phyloP scores from a whole-genome alignment of 1,140 invertebrate species.

The Megalonaias nervosa region DNA sequence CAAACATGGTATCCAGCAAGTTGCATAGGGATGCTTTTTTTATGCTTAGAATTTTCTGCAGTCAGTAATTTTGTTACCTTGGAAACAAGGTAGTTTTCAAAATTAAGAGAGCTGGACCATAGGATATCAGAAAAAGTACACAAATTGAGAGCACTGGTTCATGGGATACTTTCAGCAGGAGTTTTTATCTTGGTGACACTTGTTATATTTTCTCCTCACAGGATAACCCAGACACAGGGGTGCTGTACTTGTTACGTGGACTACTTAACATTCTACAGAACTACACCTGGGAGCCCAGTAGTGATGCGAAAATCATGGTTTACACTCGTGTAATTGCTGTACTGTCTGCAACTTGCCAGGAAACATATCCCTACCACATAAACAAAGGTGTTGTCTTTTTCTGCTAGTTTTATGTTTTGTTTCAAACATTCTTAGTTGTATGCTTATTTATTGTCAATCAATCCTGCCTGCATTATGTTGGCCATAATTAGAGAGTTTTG shows the following conservation, averaged over 20 bases:
- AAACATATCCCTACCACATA: conserved; percentile 86
- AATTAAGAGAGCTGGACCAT: background rate
- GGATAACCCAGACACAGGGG: conserved; percentile 89
- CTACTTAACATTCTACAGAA: conserved; percentile 83
- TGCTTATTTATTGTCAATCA: too few species aligned
- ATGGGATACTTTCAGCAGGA: background rate
- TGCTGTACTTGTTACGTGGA: conserved; percentile 82
- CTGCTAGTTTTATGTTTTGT: too few species aligned
- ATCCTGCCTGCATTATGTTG: too few species aligned
- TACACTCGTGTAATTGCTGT: conserved; percentile 82
- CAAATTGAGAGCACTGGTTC: too few species aligned
- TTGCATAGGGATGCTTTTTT: background rate
- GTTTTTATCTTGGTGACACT: background rate
- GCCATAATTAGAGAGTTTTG: too few species aligned
- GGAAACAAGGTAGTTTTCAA: background rate
- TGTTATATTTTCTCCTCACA: conserved; percentile 41
- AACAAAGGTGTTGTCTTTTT: conserved; percentile 76
- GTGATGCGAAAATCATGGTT: conserved; percentile 75
- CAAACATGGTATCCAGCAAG: background rate
- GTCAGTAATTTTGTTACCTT: background rate
- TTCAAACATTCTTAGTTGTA: too few species aligned
- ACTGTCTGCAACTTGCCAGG: conserved; percentile 82
- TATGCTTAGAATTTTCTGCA: background rate
- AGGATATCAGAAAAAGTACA: too few species aligned
- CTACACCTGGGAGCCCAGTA: conserved; percentile 78